Evolutionary conservation across 2,888 invertebrate genomes (phyloP), one percentile per base, ranked within the genome.

Genomic region (Lucinisca nassula): DNA sequence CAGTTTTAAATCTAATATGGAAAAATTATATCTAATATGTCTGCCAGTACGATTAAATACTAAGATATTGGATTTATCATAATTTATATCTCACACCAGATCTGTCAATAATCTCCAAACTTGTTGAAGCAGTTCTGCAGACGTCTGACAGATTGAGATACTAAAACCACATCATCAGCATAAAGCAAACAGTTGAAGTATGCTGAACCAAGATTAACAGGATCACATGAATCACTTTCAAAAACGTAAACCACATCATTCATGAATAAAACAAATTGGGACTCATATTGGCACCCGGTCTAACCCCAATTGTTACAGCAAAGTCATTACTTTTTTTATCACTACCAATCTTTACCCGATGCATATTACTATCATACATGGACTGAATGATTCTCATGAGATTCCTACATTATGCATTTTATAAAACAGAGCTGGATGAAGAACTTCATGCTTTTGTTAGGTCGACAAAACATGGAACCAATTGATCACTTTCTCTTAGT

Each of bases 251-350:
- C 37, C 1, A 76, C 2, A 55, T 76, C 77, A 51, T 76, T 76
- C 12, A 76, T 21, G 30, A 30, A 76, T 12, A 76, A 51, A 76
- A 51, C 4, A 55, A 21, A 35, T 49, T 76, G 8, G 77, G 77
- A 55, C 77, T 55, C 17, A 76, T 12, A 51, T 55, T 76, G 14
- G 51, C 77, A 30, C 77, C 77, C 51, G 51, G 77, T 55, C 35
- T 49, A 0, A 76, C 55, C 2, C 77, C 77, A 17, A 76, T 4
- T 10, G 37, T 55, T 1, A 55, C 37, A 8, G 21, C 14, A 55
- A 76, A 49, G 10, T 76, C 17, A 27, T 49, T 17, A 12, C 49
- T 35, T 14, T 35, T 4, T 30, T 27, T 51, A 51, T 27, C 35
- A 67, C 17, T 76, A 1, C 55, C 51, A 8, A 17, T 30, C n/a